phyloP scores from a whole-genome alignment of 2,888 invertebrate species.

The Elmis aenea region DNA sequence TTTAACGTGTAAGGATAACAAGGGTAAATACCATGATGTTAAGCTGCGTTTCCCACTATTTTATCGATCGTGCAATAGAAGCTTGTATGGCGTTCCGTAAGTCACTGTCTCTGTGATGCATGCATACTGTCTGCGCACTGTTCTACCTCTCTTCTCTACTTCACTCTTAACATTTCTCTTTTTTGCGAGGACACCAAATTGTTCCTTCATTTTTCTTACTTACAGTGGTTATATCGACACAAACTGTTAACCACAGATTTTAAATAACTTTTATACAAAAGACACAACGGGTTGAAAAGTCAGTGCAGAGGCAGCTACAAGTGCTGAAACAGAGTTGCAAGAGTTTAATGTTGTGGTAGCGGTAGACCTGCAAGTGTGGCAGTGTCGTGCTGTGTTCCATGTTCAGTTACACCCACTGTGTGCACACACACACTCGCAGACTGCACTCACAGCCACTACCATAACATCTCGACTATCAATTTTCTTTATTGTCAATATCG shows the following conservation, averaged over 20 bases:
- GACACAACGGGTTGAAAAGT: too few species aligned
- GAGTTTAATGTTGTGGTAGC: slow-evolving; percentile 46
- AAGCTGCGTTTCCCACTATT: slow-evolving; percentile 16
- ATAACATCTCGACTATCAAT: slow-evolving; percentile 37
- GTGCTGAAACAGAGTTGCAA: too few species aligned
- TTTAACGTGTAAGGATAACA: too few species aligned
- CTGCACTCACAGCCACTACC: slow-evolving; percentile 43
- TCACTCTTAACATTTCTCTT: too few species aligned
- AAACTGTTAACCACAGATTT: too few species aligned
- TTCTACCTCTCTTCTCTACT: slow-evolving; percentile 25
- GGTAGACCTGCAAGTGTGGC: slow-evolving; percentile 49
- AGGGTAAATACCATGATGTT: slow-evolving; percentile 16
- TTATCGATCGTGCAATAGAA: slow-evolving; percentile 11
- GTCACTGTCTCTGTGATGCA: slow-evolving; percentile 20
- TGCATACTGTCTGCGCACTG: slow-evolving; percentile 22
- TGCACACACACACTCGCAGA: slow-evolving; percentile 46
- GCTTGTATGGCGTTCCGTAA: slow-evolving; percentile 20
- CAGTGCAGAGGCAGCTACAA: too few species aligned
- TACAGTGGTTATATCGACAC: too few species aligned
- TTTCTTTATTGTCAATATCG: too few species aligned
- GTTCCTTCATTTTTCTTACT: too few species aligned
- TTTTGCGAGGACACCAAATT: too few species aligned
- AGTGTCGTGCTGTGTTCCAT: slow-evolving; percentile 47
- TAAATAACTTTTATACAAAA: too few species aligned
- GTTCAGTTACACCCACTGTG: slow-evolving; percentile 38